Conservation (phyloP, 2,113 vertebrate genomes). For the Pteruthius melanotis region DNA sequence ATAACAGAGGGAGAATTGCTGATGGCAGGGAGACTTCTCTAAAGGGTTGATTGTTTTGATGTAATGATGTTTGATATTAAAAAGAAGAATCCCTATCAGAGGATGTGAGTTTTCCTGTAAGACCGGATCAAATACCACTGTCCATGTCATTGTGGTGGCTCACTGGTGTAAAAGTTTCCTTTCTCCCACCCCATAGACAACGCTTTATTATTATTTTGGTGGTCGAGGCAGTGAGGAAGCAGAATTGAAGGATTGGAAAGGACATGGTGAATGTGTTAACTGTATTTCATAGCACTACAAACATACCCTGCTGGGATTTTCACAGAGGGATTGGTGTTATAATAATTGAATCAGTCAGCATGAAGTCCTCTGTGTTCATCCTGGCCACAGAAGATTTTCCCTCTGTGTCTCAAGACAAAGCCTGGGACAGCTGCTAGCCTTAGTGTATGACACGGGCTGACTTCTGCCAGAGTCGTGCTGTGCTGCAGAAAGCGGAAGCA, state of each 20-base stretch:
- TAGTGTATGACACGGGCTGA: fast-evolving
- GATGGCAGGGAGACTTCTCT: neutral
- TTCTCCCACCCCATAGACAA: neutral
- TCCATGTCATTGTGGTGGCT: neutral
- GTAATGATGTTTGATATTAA: neutral
- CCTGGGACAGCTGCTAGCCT: neutral
- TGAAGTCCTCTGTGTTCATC: neutral
- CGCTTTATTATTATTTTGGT: neutral
- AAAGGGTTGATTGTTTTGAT: neutral
- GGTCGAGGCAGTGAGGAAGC: neutral
- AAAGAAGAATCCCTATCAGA: neutral
- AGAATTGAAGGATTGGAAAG: neutral
- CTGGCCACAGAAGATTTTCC: neutral
- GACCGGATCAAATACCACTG: neutral
- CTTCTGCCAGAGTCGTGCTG: neutral
- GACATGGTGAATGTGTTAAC: neutral
- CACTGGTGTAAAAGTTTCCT: neutral
- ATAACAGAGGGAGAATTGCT: neutral
- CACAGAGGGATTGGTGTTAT: neutral
- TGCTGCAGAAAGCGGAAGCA: neutral
- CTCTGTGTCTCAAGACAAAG: neutral
- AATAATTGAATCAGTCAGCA: neutral
- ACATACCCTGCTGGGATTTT: neutral
- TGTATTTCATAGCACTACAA: neutral
- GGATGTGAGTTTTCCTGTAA: neutral